Conservation (phyloP, 2,888 invertebrate species). For the Napeogenes inachia region DNA sequence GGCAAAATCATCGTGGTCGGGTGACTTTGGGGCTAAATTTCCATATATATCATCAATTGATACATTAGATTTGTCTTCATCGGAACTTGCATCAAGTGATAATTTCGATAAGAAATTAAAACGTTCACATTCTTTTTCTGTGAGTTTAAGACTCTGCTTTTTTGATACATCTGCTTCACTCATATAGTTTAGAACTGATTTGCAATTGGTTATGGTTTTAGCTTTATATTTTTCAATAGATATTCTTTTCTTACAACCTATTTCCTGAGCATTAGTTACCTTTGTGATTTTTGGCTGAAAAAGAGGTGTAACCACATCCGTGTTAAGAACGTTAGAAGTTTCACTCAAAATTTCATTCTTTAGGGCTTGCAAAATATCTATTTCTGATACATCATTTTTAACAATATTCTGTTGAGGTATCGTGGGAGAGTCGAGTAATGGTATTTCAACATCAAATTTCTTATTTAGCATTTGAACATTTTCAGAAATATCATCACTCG, state of each 20-base stretch:
- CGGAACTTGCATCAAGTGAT: conserved; percentile 51
- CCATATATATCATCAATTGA: conserved; percentile 45
- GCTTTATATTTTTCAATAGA: conserved; percentile 72
- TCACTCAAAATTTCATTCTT: conserved; percentile 70
- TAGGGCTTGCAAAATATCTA: conserved; percentile 69
- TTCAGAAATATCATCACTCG: conserved; percentile 10
- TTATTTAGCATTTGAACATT: conserved; percentile 4
- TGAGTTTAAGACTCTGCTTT: conserved; percentile 66
- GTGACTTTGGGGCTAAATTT: conserved; percentile 63
- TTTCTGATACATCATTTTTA: conserved; percentile 55
- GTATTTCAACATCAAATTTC: conserved; percentile 46
- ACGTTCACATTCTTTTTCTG: conserved; percentile 70
- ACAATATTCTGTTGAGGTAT: conserved; percentile 41
- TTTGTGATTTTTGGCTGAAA: conserved; percentile 66
- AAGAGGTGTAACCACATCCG: conserved; percentile 51
- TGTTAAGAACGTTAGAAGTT: conserved; percentile 45
- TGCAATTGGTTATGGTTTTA: conserved; percentile 41
- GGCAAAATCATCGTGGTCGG: conserved; percentile 50
- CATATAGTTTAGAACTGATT: conserved; percentile 11
- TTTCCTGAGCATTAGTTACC: conserved; percentile 54
- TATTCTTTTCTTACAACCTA: conserved; percentile 62
- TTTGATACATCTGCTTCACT: conserved; percentile 45
- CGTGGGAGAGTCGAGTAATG: conserved; percentile 41
- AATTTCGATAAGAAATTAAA: conserved; percentile 58
- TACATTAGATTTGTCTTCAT: conserved; percentile 39